Base-by-base conservation (phyloP, 1,140 invertebrate species). In the Drosophila nigrodunni region DNA sequence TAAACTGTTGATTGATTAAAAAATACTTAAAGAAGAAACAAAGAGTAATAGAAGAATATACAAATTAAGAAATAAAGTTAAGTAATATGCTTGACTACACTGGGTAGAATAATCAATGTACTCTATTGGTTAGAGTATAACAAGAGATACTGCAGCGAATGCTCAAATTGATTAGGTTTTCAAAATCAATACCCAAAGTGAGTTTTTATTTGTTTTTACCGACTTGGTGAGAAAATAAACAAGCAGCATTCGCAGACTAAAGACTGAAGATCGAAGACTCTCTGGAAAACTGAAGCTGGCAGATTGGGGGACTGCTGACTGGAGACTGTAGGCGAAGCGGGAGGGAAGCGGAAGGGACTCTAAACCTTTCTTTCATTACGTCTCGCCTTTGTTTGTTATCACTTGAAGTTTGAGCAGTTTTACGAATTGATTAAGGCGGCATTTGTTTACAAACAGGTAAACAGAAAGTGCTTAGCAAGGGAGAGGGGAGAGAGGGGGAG, bases 361-460 rank as follows among this genome's bases (percentile, higher is more conserved):
- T 46, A 71, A 54, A 59, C 65, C 62, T 75, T 78, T 78, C 83
- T 88, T 82, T 87, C 77, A 79, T 57, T 88, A 54, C 77, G 82
- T 88, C 83, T 74, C 83, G 83, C 83, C 83, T 87, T 87, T 87
- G 83, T 87, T 87, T 87, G 83, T 87, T 83, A 87, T 87, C 83
- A 83, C 83, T 87, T 82, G 75, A 74, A 68, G 73, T 78, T 77
- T 88, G 66, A 88, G 78, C 41, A 68, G 68, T 83, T 87, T 83
- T 80, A 80, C 73, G 83, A 87, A 87, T 87, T 87, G 83, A 87
- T 87, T 88, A 87, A 83, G 69, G 50, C 76, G 80, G 80, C 83
- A 70, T 83, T 83, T 88, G 83, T 87, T 87, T 87, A 87, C 77
- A 78, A 80, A 59, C 83, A 87, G 83, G 83, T 87, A 87, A 87